A percentile compares a stretch with the other conserved stretches of the same genome.
Evolutionary conservation across 1,140 invertebrate genomes (phyloP).

Genomic region (Dreissena rostriformis): DNA sequence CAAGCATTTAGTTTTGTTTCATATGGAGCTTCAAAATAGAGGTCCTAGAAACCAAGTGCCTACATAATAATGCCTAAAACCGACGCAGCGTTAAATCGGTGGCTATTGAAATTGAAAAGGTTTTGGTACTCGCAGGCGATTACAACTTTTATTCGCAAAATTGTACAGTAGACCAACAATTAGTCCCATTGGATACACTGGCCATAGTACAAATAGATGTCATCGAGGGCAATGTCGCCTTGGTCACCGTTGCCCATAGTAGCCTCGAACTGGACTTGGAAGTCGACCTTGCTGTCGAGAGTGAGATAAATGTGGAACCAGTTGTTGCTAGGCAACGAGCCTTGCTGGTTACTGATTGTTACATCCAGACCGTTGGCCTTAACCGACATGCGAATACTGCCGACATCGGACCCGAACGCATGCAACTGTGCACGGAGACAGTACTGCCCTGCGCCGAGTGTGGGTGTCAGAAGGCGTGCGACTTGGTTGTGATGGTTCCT

Average conservation of each 20-base stretch:
- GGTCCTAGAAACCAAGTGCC: too few relatives aligned
- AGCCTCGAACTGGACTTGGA: constrained; percentile 69
- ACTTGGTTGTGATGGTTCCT: constrained; percentile 21
- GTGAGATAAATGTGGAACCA: constrained; percentile 34
- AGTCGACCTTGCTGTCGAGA: constrained; percentile 4
- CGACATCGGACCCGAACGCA: constrained; percentile 21
- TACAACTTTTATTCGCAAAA: too few relatives aligned
- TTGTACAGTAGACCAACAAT: too few relatives aligned
- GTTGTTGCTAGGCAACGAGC: not conserved
- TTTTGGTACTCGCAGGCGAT: too few relatives aligned
- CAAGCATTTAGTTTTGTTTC: too few relatives aligned
- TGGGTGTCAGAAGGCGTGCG: not conserved
- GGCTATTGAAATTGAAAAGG: too few relatives aligned
- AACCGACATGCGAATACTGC: constrained; percentile 3
- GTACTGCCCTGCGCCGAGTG: constrained; percentile 7
- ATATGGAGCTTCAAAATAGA: too few relatives aligned
- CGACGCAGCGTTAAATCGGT: too few relatives aligned
- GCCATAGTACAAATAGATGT: constrained; percentile 61
- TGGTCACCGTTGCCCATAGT: constrained; percentile 57
- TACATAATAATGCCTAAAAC: too few relatives aligned
- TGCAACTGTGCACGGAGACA: constrained; percentile 18
- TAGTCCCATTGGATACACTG: constrained; percentile 45
- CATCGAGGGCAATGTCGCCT: constrained; percentile 78
- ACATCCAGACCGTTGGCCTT: not conserved
- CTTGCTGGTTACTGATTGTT: not conserved